A percentile compares a stretch with the other conserved stretches of the same genome.
phyloP scores from a whole-genome alignment of 2,113 vertebrate genomes.

The Ceyx cyanopectus region DNA sequence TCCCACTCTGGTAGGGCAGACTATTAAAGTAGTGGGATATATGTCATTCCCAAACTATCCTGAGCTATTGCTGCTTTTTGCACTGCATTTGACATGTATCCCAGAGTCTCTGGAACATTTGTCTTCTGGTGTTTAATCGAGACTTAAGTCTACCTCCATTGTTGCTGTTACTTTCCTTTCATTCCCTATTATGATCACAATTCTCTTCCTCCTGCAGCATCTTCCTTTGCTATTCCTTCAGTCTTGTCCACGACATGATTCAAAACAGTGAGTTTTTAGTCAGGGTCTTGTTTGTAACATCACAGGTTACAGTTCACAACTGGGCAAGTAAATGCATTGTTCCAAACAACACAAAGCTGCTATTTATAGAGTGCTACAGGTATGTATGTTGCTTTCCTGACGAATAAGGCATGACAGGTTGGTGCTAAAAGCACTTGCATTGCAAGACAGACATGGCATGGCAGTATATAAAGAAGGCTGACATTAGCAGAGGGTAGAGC shows the following conservation, averaged over 20 bases:
- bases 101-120: background rate
- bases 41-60: background rate
- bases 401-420: background rate
- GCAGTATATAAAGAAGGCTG: background rate
- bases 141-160: background rate
- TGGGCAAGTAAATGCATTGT: background rate
- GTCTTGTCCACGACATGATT: background rate
- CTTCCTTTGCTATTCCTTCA: background rate
- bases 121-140: background rate
- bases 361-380: background rate
- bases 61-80: background rate
- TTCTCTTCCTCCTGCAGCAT: background rate
- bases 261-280: background rate
- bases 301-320: background rate
- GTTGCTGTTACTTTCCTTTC: background rate
- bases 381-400: background rate
- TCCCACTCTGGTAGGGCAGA: background rate
- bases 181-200: background rate
- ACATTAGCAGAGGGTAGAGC: background rate
- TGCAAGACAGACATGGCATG: background rate
- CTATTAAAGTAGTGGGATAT: background rate
- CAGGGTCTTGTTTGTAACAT: background rate
- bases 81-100: background rate
- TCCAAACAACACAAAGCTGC: background rate
- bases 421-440: background rate